phyloP scores from a whole-genome alignment of 2,797 vertebrate genomes.

The Salarias fasciatus region DNA sequence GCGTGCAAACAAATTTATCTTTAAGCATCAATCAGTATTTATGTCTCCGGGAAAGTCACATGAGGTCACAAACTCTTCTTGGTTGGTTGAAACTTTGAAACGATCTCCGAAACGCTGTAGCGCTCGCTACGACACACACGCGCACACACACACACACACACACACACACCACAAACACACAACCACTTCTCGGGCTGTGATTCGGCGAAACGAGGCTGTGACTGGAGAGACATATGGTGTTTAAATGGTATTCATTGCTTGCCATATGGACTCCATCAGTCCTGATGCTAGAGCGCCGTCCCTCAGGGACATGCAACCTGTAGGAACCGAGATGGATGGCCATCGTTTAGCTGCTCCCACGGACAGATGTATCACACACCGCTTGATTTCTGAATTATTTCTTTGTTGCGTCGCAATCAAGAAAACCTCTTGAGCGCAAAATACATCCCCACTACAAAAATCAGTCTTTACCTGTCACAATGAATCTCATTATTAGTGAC shows the following conservation, averaged over 20 bases:
- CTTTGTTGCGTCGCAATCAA: slow-evolving; percentile 10
- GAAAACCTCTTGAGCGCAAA: background rate
- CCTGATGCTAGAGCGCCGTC: slow-evolving; percentile 35
- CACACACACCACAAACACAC: background rate
- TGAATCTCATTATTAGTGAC: too few species aligned
- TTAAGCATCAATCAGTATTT: slow-evolving; percentile 1
- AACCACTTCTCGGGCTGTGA: slow-evolving; percentile 16
- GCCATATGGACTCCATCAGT: slow-evolving; percentile 52
- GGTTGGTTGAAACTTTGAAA: background rate
- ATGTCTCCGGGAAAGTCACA: background rate
- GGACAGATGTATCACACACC: slow-evolving; percentile 36
- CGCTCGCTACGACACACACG: background rate
- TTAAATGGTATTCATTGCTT: slow-evolving; percentile 51
- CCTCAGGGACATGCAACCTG: slow-evolving; percentile 51
- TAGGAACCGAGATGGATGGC: slow-evolving; percentile 46
- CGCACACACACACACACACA: background rate
- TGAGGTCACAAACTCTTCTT: background rate
- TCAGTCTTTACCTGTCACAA: too few species aligned
- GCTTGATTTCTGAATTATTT: slow-evolving; percentile 37
- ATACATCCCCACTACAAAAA: background rate
- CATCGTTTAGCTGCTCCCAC: slow-evolving; percentile 6
- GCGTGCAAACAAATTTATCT: background rate
- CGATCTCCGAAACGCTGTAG: slow-evolving; percentile 3
- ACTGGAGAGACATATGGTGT: slow-evolving; percentile 52
- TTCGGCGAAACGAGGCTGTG: slow-evolving; percentile 18